Conservation (phyloP, 2,888 invertebrate genomes). For the Eudemis profundana region DNA sequence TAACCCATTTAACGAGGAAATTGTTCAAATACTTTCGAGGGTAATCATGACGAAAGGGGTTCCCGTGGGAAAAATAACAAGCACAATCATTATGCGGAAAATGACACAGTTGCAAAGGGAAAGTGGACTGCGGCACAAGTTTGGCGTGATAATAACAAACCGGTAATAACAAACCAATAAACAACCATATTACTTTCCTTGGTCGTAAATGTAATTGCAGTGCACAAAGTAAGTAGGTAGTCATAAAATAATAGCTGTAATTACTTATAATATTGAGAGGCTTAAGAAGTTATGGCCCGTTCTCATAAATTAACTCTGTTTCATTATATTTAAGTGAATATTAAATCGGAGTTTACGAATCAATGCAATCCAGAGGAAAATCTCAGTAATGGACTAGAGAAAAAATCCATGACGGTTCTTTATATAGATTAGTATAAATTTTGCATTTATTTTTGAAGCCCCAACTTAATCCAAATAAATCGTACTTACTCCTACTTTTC, state of each 20-base stretch:
- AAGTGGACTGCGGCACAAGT: conserved; percentile 29
- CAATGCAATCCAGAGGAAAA: no score
- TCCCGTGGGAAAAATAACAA: conserved; percentile 34
- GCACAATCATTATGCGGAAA: conserved; percentile 36
- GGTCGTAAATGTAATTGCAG: conserved; percentile 22
- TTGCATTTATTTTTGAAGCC: no score
- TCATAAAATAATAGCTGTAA: conserved; percentile 21
- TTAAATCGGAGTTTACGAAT: not conserved
- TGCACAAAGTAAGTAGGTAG: not conserved
- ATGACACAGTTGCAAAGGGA: conserved; percentile 31
- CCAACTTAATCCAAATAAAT: no score
- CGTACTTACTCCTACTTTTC: no score
- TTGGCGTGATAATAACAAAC: conserved; percentile 39
- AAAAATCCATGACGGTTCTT: no score
- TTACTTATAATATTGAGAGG: not conserved
- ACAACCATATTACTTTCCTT: conserved; percentile 29
- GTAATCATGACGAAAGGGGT: not conserved
- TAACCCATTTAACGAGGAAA: no score
- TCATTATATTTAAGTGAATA: not conserved
- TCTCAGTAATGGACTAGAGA: no score
- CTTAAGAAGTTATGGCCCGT: not conserved
- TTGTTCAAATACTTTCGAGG: not conserved
- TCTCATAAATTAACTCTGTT: not conserved
- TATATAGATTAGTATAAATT: no score
- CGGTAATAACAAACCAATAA: conserved; percentile 20